Conservation (phyloP, 2,888 invertebrate species). For the Galerucella nymphaeae region DNA sequence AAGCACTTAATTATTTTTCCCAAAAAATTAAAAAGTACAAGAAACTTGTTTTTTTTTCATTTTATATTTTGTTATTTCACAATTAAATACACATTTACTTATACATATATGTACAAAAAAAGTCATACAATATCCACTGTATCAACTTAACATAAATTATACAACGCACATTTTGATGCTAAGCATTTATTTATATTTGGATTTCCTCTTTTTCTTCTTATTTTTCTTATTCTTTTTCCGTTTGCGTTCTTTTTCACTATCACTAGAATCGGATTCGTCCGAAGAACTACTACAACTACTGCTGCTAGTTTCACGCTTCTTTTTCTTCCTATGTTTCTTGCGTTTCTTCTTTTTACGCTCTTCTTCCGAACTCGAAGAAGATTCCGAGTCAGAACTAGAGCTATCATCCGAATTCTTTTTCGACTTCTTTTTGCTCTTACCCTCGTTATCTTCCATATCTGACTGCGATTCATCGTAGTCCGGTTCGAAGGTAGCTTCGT, state of each 20-base stretch:
- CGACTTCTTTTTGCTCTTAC: slow-evolving; percentile 66
- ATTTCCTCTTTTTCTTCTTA: slow-evolving; percentile 80
- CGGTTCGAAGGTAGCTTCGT: slow-evolving; percentile 80
- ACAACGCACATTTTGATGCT: neutral
- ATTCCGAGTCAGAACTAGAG: slow-evolving; percentile 62
- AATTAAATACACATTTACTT: slow-evolving; percentile 22
- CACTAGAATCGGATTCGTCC: slow-evolving; percentile 72
- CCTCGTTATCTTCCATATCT: slow-evolving; percentile 63
- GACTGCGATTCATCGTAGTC: slow-evolving; percentile 79
- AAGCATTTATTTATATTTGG: slow-evolving; percentile 59
- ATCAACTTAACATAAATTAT: slow-evolving; percentile 19
- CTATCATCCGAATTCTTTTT: slow-evolving; percentile 59
- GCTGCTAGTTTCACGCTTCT: slow-evolving; percentile 70
- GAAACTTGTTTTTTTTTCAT: neutral
- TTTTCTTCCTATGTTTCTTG: slow-evolving; percentile 67
- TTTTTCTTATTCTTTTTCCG: slow-evolving; percentile 79
- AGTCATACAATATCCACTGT: slow-evolving; percentile 22
- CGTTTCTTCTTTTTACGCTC: slow-evolving; percentile 61
- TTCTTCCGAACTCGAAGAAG: slow-evolving; percentile 60
- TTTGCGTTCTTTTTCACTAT: slow-evolving; percentile 75
- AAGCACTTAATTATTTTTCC: no score
- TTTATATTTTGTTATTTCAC: neutral
- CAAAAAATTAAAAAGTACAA: neutral
- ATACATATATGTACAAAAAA: slow-evolving; percentile 29
- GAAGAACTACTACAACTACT: slow-evolving; percentile 70